These are phyloP conservation scores for Ischnus inquisitorius DNA, from an alignment of 2,888 invertebrate species.

Conservation along the genomic window DNA sequence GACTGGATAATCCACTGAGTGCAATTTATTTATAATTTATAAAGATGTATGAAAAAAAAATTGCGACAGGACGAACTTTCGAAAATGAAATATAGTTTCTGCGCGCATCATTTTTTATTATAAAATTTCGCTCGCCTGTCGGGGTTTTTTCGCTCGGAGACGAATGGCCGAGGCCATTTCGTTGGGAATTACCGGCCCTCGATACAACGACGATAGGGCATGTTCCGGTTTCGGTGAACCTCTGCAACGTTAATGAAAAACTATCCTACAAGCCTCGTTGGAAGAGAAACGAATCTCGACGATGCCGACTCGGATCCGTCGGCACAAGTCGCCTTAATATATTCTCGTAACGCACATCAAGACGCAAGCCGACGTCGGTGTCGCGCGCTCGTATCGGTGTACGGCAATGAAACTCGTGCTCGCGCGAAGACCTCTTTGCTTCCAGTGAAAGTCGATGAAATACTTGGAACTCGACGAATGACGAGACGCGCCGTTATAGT, in stretches of 20 bases:
- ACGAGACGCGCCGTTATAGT: constrained; percentile 26
- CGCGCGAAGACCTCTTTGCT: constrained; percentile 23
- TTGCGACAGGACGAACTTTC: not conserved
- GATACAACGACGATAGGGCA: constrained; percentile 1
- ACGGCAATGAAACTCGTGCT: constrained; percentile 14
- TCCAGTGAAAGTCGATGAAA: constrained; percentile 53
- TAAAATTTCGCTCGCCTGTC: not conserved
- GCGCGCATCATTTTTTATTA: not conserved
- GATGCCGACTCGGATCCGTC: not conserved
- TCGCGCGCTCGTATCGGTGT: constrained; percentile 16
- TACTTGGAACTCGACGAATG: constrained; percentile 62
- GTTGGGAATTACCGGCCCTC: constrained; percentile 27
- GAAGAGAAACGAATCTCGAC: not conserved
- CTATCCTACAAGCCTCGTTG: not conserved
- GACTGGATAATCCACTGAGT: not conserved
- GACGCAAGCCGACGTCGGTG: not conserved
- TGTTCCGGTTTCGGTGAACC: not conserved
- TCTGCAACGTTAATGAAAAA: not conserved
- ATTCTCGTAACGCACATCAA: not conserved
- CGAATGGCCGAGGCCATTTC: too few species aligned
- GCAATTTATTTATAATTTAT: not conserved
- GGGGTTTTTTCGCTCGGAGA: not conserved
- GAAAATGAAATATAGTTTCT: not conserved
- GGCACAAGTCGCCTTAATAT: not conserved
- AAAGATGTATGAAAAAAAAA: not conserved